These are phyloP conservation scores for Apomyelois bistriatella DNA, from an alignment of 2,888 invertebrate genomes.

Conservation along the genomic window DNA sequence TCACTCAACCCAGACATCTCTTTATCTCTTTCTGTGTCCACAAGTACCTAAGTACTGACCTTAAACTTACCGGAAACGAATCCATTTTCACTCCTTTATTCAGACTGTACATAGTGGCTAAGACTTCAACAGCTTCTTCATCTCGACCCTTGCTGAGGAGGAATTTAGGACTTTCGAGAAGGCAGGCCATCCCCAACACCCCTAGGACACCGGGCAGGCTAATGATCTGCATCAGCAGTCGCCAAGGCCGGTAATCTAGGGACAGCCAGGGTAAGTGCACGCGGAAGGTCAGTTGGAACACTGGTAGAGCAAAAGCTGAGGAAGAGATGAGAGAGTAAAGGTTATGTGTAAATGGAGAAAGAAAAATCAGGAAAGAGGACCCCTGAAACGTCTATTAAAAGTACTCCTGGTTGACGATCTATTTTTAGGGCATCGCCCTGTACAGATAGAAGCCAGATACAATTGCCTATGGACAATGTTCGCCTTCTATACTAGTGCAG, in stretches of 20 bases:
- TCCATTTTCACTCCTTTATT: constrained; percentile 40
- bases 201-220: constrained; percentile 82
- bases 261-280: constrained; percentile 53
- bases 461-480: too few relatives aligned
- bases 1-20: too few relatives aligned
- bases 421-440: too few relatives aligned
- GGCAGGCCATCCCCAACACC: constrained; percentile 68
- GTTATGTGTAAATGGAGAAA: neutral
- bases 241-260: constrained; percentile 84
- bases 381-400: too few relatives aligned
- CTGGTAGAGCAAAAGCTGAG: constrained; percentile 53
- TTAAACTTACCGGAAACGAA: constrained; percentile 44
- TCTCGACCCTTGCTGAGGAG: constrained; percentile 80
- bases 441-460: too few relatives aligned
- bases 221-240: constrained; percentile 83
- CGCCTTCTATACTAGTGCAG: too few relatives aligned
- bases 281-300: constrained; percentile 49
- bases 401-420: too few relatives aligned
- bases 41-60: too few relatives aligned
- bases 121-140: constrained; percentile 72
- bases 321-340: constrained; percentile 9
- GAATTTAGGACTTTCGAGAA: constrained; percentile 89
- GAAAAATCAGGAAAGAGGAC: neutral
- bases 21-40: too few relatives aligned
- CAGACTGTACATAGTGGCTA: constrained; percentile 41